phyloP scores from a whole-genome alignment of 2,888 invertebrate species.

The Operophtera brumata region DNA sequence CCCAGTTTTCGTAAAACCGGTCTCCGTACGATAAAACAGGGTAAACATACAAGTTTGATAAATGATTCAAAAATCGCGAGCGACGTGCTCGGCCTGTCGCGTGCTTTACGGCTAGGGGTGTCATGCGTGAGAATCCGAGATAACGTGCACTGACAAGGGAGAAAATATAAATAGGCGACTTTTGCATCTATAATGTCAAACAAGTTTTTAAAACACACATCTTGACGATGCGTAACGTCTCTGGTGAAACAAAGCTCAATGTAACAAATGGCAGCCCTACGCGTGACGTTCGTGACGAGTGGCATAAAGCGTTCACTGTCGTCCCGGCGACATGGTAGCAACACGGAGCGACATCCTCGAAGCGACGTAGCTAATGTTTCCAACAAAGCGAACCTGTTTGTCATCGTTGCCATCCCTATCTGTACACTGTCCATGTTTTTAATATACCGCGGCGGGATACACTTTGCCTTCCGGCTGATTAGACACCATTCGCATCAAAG shows the following conservation, averaged over 20 bases:
- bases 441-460: constrained; percentile 13
- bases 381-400: constrained; percentile 39
- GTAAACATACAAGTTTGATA: constrained; percentile 52
- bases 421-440: constrained; percentile 20
- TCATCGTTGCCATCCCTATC: constrained; percentile 35
- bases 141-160: constrained; percentile 18
- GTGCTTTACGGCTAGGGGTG: constrained; percentile 23
- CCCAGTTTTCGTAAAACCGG: constrained; percentile 47
- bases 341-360: constrained; percentile 23
- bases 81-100: constrained; percentile 34
- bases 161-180: constrained; percentile 9
- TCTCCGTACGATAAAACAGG: constrained; percentile 44
- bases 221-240: constrained; percentile 2
- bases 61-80: constrained; percentile 54
- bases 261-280: constrained; percentile 22
- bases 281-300: constrained; percentile 21
- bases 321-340: constrained; percentile 28
- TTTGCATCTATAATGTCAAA: constrained; percentile 17
- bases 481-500: constrained; percentile 16
- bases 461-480: constrained; percentile 26
- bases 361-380: constrained; percentile 34
- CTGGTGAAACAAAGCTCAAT: constrained; percentile 9
- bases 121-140: constrained; percentile 19
- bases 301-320: constrained; percentile 33
- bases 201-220: constrained; percentile 10